phyloP scores from a whole-genome alignment of 2,888 invertebrate genomes.

The Caenorhabditis imperialis region DNA sequence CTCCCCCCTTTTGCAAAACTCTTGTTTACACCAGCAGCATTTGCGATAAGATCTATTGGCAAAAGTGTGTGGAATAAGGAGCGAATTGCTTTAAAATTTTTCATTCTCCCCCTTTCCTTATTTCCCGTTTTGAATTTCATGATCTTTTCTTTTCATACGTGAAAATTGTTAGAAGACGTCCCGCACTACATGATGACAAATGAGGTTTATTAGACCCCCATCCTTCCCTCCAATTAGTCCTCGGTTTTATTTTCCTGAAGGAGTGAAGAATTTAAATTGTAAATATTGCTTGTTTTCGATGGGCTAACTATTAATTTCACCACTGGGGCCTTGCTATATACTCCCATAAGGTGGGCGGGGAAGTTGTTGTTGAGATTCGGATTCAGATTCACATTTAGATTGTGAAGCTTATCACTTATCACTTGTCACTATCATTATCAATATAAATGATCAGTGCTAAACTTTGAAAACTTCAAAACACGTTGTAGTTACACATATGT shows the following conservation, averaged over 20 bases:
- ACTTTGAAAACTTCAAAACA: too few relatives aligned
- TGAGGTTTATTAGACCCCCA: slow-evolving; percentile 38
- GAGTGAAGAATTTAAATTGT: too few relatives aligned
- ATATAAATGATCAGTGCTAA: too few relatives aligned
- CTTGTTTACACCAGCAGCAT: slow-evolving; percentile 33
- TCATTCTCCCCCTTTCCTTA: neutral
- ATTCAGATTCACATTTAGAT: too few relatives aligned
- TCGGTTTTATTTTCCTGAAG: neutral
- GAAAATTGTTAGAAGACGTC: slow-evolving; percentile 41
- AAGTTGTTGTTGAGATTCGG: too few relatives aligned
- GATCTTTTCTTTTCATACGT: slow-evolving; percentile 14
- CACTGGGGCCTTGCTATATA: too few relatives aligned
- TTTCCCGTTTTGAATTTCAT: neutral
- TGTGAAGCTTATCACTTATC: too few relatives aligned
- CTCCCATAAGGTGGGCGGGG: too few relatives aligned
- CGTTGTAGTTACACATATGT: too few relatives aligned
- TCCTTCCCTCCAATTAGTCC: slow-evolving; percentile 20
- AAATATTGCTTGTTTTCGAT: too few relatives aligned
- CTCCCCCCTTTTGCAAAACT: slow-evolving; percentile 16
- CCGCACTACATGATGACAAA: slow-evolving; percentile 43
- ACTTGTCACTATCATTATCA: too few relatives aligned
- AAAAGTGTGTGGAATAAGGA: slow-evolving; percentile 16
- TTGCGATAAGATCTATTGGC: slow-evolving; percentile 36
- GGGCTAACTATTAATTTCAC: too few relatives aligned
- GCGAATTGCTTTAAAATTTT: neutral